phyloP scores from a whole-genome alignment of 1,140 invertebrate genomes.

The Heliothis virescens region DNA sequence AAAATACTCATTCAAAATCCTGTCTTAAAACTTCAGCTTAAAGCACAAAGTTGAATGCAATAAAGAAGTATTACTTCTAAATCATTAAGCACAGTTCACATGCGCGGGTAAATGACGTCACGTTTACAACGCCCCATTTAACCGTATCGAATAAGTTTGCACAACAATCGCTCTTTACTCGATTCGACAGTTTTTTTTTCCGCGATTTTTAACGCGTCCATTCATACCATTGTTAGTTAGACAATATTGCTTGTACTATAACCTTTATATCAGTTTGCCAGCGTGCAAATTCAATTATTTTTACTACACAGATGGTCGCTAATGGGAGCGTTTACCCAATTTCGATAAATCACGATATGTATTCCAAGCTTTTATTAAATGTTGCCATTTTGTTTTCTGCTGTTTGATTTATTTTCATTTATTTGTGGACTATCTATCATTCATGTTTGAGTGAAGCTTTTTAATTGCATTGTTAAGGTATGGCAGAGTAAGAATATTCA shows the following conservation, averaged over 20 bases:
- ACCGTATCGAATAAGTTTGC: constrained; percentile 81
- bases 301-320: constrained; percentile 71
- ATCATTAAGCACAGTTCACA: constrained; percentile 82
- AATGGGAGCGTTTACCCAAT: constrained; percentile 61
- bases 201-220: constrained; percentile 77
- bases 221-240: constrained; percentile 67
- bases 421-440: constrained; percentile 7
- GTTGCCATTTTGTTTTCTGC: constrained; percentile 21
- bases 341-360: constrained; percentile 66
- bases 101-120: constrained; percentile 62
- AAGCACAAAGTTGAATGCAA: constrained; percentile 8
- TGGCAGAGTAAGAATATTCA: background rate
- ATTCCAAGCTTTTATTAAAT: constrained; percentile 37
- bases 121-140: constrained; percentile 82
- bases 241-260: constrained; percentile 66
- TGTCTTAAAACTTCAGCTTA: background rate
- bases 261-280: constrained; percentile 66
- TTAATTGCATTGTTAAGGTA: constrained; percentile 1
- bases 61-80: constrained; percentile 64
- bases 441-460: constrained; percentile 21
- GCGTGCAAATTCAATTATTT: constrained; percentile 83
- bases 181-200: constrained; percentile 76
- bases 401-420: constrained; percentile 9
- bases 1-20: background rate
- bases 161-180: constrained; percentile 83